Conservation (phyloP, 2,113 vertebrate genomes). For the Cyprinodon tularosa region DNA sequence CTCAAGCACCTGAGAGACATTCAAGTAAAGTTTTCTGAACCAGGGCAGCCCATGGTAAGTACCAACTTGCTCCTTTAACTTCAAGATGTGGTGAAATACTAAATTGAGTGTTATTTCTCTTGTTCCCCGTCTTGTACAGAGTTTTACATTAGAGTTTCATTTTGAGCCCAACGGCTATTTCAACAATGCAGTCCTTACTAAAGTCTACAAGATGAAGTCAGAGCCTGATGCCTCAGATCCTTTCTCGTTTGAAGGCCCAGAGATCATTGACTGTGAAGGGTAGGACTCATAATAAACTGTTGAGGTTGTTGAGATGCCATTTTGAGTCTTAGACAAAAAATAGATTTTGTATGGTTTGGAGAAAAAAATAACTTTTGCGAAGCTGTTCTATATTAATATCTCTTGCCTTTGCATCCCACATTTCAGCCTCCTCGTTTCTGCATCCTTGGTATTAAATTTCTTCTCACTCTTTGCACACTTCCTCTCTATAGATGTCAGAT, state of each 20-base stretch:
- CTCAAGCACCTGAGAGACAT: conserved; percentile 96
- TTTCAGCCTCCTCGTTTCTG: conserved; percentile 23
- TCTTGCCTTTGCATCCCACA: conserved; percentile 30
- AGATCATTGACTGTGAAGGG: conserved; percentile 97
- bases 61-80: neutral
- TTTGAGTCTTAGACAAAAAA: conserved; percentile 3
- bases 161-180: conserved; percentile 97
- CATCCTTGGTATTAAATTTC: neutral
- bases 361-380: conserved; percentile 3
- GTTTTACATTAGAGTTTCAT: conserved; percentile 97
- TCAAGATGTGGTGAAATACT: neutral
- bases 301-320: conserved; percentile 2
- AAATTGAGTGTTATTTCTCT: neutral
- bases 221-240: conserved; percentile 92
- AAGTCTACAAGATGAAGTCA: conserved; percentile 97
- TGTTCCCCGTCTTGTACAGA: conserved; percentile 71
- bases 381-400: conserved; percentile 21
- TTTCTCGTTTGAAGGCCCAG: conserved; percentile 97
- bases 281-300: conserved; percentile 72
- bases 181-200: conserved; percentile 91
- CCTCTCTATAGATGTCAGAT: conserved; percentile 86
- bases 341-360: conserved; percentile 2
- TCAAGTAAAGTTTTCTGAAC: conserved; percentile 95
- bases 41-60: conserved; percentile 95
- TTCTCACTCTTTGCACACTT: conserved; percentile 9